phyloP scores from a whole-genome alignment of 2,888 invertebrate genomes.

The Antheraea assamensis region DNA sequence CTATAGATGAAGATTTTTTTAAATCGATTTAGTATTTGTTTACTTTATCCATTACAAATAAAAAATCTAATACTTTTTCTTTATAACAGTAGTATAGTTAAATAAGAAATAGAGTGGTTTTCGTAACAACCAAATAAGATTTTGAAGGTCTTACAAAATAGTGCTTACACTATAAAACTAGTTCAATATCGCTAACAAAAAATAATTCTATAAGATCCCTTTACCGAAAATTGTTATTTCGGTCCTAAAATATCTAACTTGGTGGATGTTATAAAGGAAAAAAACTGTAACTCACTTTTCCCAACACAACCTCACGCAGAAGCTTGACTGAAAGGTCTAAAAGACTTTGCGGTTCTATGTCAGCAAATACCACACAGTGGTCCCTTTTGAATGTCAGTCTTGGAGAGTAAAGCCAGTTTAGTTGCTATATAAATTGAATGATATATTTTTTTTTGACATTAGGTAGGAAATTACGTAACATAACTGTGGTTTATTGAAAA shows the following conservation, averaged over 20 bases:
- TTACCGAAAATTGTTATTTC: not conserved
- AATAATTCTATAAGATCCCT: conserved; percentile 1
- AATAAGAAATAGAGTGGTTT: too few species aligned
- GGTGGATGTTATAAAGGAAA: conserved; percentile 44
- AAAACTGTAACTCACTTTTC: conserved; percentile 51
- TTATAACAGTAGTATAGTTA: too few species aligned
- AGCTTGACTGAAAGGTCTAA: conserved; percentile 37
- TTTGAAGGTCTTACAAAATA: conserved; percentile 1
- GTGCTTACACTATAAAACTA: not conserved
- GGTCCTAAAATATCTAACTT: conserved; percentile 7
- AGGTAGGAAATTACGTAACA: not conserved
- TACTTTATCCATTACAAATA: too few species aligned
- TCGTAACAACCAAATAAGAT: too few species aligned
- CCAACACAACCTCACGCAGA: conserved; percentile 41
- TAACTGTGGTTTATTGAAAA: not conserved
- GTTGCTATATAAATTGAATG: not conserved
- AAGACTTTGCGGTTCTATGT: conserved; percentile 41
- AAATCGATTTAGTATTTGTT: too few species aligned
- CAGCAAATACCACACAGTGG: conserved; percentile 37
- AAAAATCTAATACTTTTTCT: too few species aligned
- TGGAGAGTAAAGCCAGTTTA: not conserved
- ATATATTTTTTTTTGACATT: not conserved
- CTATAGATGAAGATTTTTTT: too few species aligned
- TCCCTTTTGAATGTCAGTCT: conserved; percentile 29
- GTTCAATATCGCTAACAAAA: not conserved